Evolutionary conservation across 2,797 vertebrate genomes (phyloP).

Genomic region (Onychomys torridus): DNA sequence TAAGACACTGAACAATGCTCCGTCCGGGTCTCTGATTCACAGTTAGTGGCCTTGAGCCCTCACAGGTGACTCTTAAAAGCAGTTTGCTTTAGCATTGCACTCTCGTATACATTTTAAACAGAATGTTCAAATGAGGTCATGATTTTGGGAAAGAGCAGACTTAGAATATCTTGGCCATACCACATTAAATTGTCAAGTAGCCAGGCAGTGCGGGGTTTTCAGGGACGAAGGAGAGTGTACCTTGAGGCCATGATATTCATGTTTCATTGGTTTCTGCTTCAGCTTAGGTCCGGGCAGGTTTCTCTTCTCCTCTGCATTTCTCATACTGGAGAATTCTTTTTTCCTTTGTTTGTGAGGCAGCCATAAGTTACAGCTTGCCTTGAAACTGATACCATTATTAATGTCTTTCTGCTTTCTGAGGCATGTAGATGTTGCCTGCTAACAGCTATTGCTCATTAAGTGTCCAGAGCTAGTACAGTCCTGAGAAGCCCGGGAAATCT

Average conservation of each 20-base stretch:
- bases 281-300: neutral
- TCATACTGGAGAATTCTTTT: neutral
- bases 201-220: neutral
- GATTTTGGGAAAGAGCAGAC: neutral
- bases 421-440: slow-evolving; percentile 47
- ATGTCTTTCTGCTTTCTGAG: slow-evolving; percentile 26
- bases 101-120: neutral
- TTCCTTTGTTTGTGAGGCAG: slow-evolving; percentile 40
- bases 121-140: neutral
- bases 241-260: neutral
- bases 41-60: neutral
- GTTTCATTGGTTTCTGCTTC: slow-evolving; percentile 36
- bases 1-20: neutral
- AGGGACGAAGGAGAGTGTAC: neutral
- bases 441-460: slow-evolving; percentile 43
- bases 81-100: neutral
- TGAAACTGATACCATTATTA: slow-evolving; percentile 37
- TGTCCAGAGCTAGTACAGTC: slow-evolving; percentile 4
- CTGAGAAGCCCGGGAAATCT: slow-evolving; percentile 18
- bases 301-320: slow-evolving; percentile 1
- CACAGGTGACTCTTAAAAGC: neutral
- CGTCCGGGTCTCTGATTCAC: neutral
- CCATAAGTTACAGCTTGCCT: slow-evolving; percentile 18
- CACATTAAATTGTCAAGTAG: neutral
- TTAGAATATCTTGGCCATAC: neutral